Base-by-base conservation (phyloP, 1,140 invertebrate species). In the Drosophila leontia region DNA sequence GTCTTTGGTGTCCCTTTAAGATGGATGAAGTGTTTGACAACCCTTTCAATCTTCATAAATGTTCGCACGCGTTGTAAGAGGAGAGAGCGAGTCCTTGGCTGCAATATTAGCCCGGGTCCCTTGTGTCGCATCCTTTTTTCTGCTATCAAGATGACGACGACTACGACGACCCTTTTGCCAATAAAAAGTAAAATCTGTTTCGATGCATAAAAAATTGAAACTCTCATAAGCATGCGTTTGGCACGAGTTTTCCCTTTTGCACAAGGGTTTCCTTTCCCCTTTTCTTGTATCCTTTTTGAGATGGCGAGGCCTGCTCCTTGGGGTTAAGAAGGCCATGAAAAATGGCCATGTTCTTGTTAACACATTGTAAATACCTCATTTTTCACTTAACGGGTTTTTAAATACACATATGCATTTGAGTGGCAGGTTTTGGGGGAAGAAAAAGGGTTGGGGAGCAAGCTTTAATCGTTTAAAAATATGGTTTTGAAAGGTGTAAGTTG, bases 21-120 rank as follows among this genome's bases (percentile, higher is more conserved):
- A 90, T 82, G 82, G 78, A 90, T 90, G 85, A 90, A 90, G 85
- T 90, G 85, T 91, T 91, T 91, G 85, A 88, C 88, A 91, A 91
- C 88, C 88, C 88, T 91, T 91, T 91, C 88, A 91, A 91, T 91
- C 88, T 91, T 91, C 88, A 91, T 91, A 91, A 91, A 91, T 91
- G 88, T 85, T 87, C 72, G 75, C 88, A 91, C 78, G 91, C 85
- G 85, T 17, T 51, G 29, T 17, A 17, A 35, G 41, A 34, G 50
- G 75, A 64, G 64, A 60, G 13, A 65, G 56, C 29, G 53, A 39
- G 39, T 63, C 71, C 41, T 56, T 32, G 44, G 23, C 48, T 37
- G 78, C 82, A 82, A 90, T 85, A 88, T 88, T 88, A 88, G 85
- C 85, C 50, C 60, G 72, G 39, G 35, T 88, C 85, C 85, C 85